These are phyloP conservation scores for Tachina grossa DNA, from an alignment of 2,888 invertebrate genomes.

Conservation along the genomic window DNA sequence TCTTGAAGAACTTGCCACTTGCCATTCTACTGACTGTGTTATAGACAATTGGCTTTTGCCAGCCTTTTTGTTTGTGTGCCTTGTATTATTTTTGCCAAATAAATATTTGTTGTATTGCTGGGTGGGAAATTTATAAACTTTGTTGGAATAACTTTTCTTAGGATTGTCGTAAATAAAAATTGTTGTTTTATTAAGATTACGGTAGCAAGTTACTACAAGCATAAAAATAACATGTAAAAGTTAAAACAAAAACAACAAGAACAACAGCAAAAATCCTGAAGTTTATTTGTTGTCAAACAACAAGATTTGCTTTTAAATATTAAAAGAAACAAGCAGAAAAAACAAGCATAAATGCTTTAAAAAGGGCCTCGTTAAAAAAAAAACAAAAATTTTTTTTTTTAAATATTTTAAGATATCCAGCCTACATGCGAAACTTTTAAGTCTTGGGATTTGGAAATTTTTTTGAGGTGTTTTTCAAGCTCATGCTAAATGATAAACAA, in stretches of 20 bases:
- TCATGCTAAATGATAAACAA: slow-evolving; percentile 13
- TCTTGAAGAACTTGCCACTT: not conserved
- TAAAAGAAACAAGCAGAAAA: not conserved
- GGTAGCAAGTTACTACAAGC: slow-evolving; percentile 34
- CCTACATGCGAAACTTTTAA: not conserved
- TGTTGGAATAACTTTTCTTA: slow-evolving; percentile 67
- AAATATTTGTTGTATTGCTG: not conserved
- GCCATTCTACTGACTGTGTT: not conserved
- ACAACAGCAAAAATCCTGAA: slow-evolving; percentile 25
- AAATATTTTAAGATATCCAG: slow-evolving; percentile 7
- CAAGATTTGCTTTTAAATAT: slow-evolving; percentile 24
- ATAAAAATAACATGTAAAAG: slow-evolving; percentile 32
- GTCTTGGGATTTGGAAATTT: slow-evolving; percentile 5
- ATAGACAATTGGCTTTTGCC: slow-evolving; percentile 52
- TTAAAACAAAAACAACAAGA: slow-evolving; percentile 23
- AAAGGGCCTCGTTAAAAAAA: not conserved
- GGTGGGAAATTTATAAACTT: slow-evolving; percentile 40
- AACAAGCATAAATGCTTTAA: slow-evolving; percentile 19
- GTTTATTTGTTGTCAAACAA: slow-evolving; percentile 56
- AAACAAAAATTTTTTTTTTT: slow-evolving; percentile 5
- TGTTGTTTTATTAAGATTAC: slow-evolving; percentile 67
- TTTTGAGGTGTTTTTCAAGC: not conserved
- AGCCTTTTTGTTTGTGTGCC: slow-evolving; percentile 43
- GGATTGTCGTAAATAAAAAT: slow-evolving; percentile 80
- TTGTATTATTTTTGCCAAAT: slow-evolving; percentile 56